phyloP scores from a whole-genome alignment of 2,888 invertebrate species.

The Caenorhabditis angaria region DNA sequence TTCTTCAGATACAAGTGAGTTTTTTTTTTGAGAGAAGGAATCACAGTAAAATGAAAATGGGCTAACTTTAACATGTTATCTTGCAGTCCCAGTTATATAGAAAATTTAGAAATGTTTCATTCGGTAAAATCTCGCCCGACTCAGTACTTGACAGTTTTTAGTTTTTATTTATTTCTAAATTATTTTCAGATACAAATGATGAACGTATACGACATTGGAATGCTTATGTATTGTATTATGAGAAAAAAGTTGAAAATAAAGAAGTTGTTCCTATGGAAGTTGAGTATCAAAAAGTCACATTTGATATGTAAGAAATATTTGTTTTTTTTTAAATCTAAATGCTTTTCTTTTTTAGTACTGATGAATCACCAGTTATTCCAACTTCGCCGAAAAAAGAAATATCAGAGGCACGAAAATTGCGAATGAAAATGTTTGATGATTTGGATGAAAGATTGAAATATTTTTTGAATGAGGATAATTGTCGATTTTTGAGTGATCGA shows the following conservation, averaged over 20 bases:
- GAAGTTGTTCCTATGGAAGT: conserved; percentile 3
- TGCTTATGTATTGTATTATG: conserved; percentile 76
- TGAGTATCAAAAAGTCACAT: conserved; percentile 24
- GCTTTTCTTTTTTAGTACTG: conserved; percentile 11
- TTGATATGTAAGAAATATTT: conserved; percentile 21
- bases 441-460: conserved; percentile 20
- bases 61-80: too few relatives aligned
- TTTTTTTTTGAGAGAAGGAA: too few relatives aligned
- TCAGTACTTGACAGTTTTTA: too few relatives aligned
- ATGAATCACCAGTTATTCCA: neutral
- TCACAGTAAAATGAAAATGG: too few relatives aligned
- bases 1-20: conserved; percentile 20
- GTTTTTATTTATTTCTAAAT: too few relatives aligned
- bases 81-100: too few relatives aligned
- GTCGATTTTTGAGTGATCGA: conserved; percentile 33
- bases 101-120: too few relatives aligned
- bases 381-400: conserved; percentile 10
- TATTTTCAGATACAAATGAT: conserved; percentile 60
- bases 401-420: conserved; percentile 21
- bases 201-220: conserved; percentile 76
- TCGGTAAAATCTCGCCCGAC: too few relatives aligned
- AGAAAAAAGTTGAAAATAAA: conserved; percentile 23
- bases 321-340: conserved; percentile 10
- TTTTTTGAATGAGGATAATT: conserved; percentile 28
- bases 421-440: conserved; percentile 27